Conservation (phyloP, 2,113 vertebrate genomes). For the Daboia siamensis region DNA sequence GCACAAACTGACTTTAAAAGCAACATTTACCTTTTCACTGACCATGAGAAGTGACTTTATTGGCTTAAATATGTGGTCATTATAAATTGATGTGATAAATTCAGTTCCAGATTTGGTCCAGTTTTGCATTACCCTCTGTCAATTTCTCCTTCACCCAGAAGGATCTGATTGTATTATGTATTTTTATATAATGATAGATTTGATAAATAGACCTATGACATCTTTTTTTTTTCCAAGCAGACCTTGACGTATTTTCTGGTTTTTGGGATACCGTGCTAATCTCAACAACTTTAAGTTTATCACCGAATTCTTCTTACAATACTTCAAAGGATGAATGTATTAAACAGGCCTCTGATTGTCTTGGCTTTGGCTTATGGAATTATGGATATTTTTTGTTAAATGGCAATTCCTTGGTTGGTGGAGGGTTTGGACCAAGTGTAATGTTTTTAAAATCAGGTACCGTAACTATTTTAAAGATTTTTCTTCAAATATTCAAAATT, state of each 20-base stretch:
- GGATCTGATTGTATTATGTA: background rate
- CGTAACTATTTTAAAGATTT: background rate
- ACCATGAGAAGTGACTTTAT: background rate
- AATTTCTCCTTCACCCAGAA: background rate
- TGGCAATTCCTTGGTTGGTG: background rate
- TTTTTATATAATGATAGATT: background rate
- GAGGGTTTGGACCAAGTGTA: background rate
- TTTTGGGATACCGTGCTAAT: slow-evolving; percentile 12
- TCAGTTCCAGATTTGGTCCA: too few relatives aligned
- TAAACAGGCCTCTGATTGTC: fast-evolving
- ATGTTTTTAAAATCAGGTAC: slow-evolving; percentile 8
- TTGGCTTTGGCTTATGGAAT: background rate
- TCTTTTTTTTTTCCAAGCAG: background rate
- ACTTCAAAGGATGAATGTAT: background rate
- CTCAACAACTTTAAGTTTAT: background rate
- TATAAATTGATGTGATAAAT: background rate
- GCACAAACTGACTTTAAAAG: background rate
- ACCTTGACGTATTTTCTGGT: slow-evolving; percentile 11
- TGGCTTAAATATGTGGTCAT: background rate
- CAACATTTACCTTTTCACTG: background rate
- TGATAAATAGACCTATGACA: background rate
- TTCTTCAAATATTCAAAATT: background rate
- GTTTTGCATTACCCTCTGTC: background rate
- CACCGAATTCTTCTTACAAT: background rate
- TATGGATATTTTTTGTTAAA: background rate